Evolutionary conservation across 2,797 vertebrate genomes (phyloP).

Genomic region (Melanogrammus aeglefinus): DNA sequence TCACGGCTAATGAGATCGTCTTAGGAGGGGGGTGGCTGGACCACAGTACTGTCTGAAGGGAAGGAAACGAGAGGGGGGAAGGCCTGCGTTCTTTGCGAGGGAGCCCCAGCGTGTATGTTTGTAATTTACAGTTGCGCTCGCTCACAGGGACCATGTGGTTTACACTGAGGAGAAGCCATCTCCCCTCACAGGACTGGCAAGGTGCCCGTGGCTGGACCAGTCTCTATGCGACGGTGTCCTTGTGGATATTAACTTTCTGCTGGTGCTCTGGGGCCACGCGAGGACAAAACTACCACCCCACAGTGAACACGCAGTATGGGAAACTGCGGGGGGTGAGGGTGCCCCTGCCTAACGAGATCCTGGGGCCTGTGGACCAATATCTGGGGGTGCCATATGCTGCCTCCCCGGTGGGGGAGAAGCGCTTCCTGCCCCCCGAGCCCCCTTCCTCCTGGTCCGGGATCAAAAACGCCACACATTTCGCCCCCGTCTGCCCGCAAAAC

Average conservation of each 20-base stretch:
- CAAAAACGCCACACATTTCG: conserved; percentile 97
- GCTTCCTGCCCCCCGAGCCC: conserved; percentile 94
- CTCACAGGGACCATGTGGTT: conserved; percentile 79
- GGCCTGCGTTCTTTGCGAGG: conserved; percentile 43
- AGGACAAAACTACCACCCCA: conserved; percentile 89
- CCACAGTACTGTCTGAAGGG: conserved; percentile 61
- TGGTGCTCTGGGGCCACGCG: conserved; percentile 72
- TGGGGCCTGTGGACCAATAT: conserved; percentile 97
- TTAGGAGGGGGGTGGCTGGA: conserved; percentile 42
- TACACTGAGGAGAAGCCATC: conserved; percentile 66
- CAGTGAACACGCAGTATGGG: conserved; percentile 97
- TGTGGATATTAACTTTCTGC: conserved; percentile 88
- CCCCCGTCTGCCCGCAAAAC: conserved; percentile 98
- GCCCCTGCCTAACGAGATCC: conserved; percentile 93
- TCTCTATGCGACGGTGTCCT: conserved; percentile 50
- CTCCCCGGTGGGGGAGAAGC: conserved; percentile 89
- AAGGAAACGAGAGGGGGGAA: conserved; percentile 35
- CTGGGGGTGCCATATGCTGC: conserved; percentile 94
- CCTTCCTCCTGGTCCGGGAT: conserved; percentile 97
- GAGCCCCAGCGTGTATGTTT: conserved; percentile 66
- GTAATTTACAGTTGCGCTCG: conserved; percentile 58
- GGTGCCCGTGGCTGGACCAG: conserved; percentile 41
- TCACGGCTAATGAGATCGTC: conserved; percentile 67
- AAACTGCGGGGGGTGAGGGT: conserved; percentile 92
- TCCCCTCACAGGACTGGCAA: conserved; percentile 59